A percentile compares a stretch with the other conserved stretches of the same genome.
These are phyloP conservation scores for Ophiothrix spiculata DNA, from an alignment of 35 echinoderm and acorn worm genomes.

Conservation along the genomic window DNA sequence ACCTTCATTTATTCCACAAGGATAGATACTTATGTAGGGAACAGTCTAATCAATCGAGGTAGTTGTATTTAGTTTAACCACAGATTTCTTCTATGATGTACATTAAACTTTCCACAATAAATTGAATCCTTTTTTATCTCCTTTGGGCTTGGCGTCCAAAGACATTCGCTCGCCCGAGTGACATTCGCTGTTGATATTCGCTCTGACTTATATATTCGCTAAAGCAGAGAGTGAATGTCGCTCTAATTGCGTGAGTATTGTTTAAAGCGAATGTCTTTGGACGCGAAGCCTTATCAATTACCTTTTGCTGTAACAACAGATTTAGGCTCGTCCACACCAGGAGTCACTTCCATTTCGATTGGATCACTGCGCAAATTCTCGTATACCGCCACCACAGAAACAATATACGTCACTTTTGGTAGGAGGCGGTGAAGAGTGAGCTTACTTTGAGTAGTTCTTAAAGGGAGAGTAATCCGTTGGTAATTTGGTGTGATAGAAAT, in stretches of 20 bases:
- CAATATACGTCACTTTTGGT: conserved; percentile 19
- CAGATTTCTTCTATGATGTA: too few relatives aligned
- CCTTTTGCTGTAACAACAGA: neutral
- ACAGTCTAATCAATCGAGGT: too few relatives aligned
- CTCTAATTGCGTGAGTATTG: too few relatives aligned
- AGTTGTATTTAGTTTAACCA: too few relatives aligned
- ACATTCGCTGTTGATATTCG: neutral
- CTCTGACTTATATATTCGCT: neutral
- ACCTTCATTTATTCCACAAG: too few relatives aligned
- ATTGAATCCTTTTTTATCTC: too few relatives aligned
- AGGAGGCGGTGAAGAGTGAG: neutral
- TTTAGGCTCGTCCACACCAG: conserved; percentile 15
- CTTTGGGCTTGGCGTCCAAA: neutral
- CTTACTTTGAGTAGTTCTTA: neutral
- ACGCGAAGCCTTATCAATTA: neutral
- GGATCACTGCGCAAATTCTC: conserved; percentile 7
- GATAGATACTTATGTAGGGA: too few relatives aligned
- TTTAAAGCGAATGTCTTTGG: too few relatives aligned
- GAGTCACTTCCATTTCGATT: conserved; percentile 10
- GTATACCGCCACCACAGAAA: conserved; percentile 26
- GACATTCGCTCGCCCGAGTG: neutral
- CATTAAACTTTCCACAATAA: too few relatives aligned
- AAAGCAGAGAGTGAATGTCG: neutral
- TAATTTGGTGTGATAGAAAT: conserved; percentile 1
- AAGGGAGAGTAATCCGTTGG: neutral